These are phyloP conservation scores for Puma concolor DNA, from an alignment of 2,113 vertebrate species.

Conservation along the genomic window DNA sequence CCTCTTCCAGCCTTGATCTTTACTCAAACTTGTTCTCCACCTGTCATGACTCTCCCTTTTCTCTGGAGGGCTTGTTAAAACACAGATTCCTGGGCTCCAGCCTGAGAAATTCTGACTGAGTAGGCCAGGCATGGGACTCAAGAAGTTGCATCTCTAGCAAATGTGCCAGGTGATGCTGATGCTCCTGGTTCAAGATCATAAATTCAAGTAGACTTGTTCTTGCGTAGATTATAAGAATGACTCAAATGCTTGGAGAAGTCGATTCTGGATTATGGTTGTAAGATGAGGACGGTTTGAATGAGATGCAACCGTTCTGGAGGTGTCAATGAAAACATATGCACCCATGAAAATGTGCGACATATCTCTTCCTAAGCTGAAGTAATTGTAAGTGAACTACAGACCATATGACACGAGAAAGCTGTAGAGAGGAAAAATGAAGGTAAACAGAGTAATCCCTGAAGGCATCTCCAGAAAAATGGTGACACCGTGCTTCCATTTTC, in stretches of 20 bases:
- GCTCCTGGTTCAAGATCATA: not conserved
- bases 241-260: not conserved
- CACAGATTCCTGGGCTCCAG: not conserved
- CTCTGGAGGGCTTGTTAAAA: conserved; percentile 9
- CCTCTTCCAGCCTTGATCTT: conserved; percentile 14
- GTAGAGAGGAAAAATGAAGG: not conserved
- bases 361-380: not conserved
- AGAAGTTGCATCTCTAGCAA: conserved; percentile 4
- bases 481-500: not conserved
- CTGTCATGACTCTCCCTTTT: not conserved
- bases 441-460: not conserved
- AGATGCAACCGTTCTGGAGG: not conserved
- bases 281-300: not conserved
- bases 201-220: not conserved
- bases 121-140: not conserved
- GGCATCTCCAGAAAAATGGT: not conserved
- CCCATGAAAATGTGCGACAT: not conserved
- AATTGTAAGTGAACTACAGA: not conserved
- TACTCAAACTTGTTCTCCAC: not conserved
- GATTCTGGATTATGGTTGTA: not conserved
- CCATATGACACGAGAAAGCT: not conserved
- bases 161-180: not conserved
- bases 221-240: not conserved
- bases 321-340: not conserved
- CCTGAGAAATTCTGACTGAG: not conserved